Base-by-base conservation (phyloP, 2,888 invertebrate genomes). In the Tillus elongatus region DNA sequence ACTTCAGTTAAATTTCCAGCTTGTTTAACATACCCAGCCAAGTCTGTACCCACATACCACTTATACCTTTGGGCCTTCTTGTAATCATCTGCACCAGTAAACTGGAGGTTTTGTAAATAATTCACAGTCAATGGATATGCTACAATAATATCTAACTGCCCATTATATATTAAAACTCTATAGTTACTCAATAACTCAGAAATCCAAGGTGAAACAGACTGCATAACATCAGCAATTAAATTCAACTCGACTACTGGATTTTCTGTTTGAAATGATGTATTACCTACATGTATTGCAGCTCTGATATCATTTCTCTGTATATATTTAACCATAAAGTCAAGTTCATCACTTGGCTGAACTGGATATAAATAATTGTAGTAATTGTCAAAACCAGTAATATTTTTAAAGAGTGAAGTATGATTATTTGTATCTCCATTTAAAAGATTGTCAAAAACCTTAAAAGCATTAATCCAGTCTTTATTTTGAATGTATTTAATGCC, bases 61-160 rank as follows among this genome's bases (percentile, higher is more conserved):
- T 78, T 67, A 41, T 74, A 70, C 27, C 85, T 70, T 30, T 69
- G 66, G 0, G 84, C 80, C 1, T 64, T 68, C 52, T 75, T 76
- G 60, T 86, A 90, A 2, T 73, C 69, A 2, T 70, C 71, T 1
- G 78, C 67, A 1, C 73, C 78, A 13, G 68, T 71, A 67, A 88
- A 90, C 30, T 79, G 71, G 1, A 90, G 67, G 35, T 77, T 72
- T 45, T 74, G 70, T 15, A 93, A 64, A 60, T 85, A 90, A 57
- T 82, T 83, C 12, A 82, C 73, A 0, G 91, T 91, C 33, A 88
- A 58, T 0, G 90, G 88, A 63, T 89, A 88, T 0, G 90, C 88
- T 0, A 91, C 86, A 44, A 92, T 89, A 9, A 93, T 82, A 60
- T 95, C 93, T 45, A 93, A 60, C 57, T 93, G 92, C 0, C 93